Percentiles rank a stretch among this genome's conserved stretches.
phyloP scores from a whole-genome alignment of 2,888 invertebrate genomes.

The Charanyca ferruginea region DNA sequence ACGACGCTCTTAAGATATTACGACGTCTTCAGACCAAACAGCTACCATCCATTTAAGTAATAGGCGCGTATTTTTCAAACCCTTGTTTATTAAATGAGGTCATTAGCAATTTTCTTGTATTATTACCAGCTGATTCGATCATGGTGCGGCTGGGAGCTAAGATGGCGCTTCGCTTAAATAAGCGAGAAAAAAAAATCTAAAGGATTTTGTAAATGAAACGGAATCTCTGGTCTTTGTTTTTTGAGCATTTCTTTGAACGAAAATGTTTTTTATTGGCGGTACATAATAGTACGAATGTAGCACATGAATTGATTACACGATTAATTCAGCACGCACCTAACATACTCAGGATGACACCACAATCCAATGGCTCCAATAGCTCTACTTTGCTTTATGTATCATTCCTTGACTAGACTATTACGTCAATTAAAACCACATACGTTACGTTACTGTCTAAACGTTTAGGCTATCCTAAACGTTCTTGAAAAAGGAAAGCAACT shows the following conservation, averaged over 20 bases:
- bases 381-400: no score
- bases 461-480: no score
- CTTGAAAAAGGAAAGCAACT: no score
- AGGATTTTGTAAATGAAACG: not conserved
- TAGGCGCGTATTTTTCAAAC: slow-evolving; percentile 72
- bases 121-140: slow-evolving; percentile 73
- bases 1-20: slow-evolving; percentile 48
- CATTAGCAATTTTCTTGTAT: slow-evolving; percentile 81
- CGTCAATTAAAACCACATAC: no score
- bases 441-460: no score
- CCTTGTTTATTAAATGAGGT: slow-evolving; percentile 82
- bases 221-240: no score
- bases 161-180: slow-evolving; percentile 58
- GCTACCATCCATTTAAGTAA: slow-evolving; percentile 69
- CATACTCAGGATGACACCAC: no score
- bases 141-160: slow-evolving; percentile 61
- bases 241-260: not conserved
- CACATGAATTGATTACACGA: no score
- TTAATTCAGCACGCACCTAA: no score
- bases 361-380: no score
- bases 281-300: no score
- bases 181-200: not conserved
- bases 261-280: not conserved
- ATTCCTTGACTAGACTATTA: no score
- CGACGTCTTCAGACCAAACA: slow-evolving; percentile 43